These are phyloP conservation scores for Nothoprocta pentlandii DNA, from an alignment of 2,113 vertebrate species.

Conservation along the genomic window DNA sequence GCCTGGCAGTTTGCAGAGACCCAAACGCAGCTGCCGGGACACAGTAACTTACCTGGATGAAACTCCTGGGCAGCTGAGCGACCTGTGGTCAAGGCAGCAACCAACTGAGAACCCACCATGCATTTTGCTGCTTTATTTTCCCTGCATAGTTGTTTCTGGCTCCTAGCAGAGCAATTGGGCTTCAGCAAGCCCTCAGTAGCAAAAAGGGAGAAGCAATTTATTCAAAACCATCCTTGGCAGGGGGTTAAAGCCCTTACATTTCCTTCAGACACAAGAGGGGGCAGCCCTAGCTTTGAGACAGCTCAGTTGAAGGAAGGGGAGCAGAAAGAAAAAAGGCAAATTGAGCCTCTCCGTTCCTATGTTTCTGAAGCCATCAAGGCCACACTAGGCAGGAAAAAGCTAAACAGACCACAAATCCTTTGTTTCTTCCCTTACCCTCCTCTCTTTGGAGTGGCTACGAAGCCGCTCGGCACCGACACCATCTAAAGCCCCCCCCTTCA, in stretches of 20 bases:
- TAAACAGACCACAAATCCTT: not conserved
- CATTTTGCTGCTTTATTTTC: not conserved
- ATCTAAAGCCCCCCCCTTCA: not conserved
- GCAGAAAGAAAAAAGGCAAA: not conserved
- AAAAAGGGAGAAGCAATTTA: not conserved
- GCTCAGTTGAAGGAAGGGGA: not conserved
- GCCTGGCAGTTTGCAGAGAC: not conserved
- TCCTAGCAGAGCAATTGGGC: not conserved
- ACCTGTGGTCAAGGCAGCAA: not conserved
- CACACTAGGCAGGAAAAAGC: not conserved
- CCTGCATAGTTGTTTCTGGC: not conserved
- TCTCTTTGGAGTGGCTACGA: not conserved
- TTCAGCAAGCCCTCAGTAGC: not conserved
- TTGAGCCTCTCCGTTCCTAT: not conserved
- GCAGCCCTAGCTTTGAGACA: not conserved
- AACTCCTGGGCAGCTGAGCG: rapidly evolving
- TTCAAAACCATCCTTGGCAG: not conserved
- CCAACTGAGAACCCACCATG: rapidly evolving
- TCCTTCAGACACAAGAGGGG: not conserved
- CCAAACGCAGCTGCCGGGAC: not conserved
- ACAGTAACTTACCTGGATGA: not conserved
- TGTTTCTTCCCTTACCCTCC: not conserved
- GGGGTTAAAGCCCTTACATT: not conserved
- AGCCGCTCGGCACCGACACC: not conserved
- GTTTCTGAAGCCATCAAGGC: not conserved